phyloP scores from a whole-genome alignment of 2,888 invertebrate species.

The Aricia artaxerxes region DNA sequence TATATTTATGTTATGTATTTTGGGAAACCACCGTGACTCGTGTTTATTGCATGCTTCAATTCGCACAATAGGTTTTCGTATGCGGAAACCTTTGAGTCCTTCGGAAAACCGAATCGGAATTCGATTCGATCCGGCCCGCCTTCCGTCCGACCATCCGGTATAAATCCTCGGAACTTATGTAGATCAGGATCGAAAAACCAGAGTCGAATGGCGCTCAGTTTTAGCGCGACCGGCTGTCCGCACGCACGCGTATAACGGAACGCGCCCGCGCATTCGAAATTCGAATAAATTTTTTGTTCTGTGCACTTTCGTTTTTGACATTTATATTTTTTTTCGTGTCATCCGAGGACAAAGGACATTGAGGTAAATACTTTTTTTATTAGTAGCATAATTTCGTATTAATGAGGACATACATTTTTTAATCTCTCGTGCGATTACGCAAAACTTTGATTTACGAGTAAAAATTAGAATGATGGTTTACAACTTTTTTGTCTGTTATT shows the following conservation, averaged over 20 bases:
- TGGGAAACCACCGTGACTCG: not conserved
- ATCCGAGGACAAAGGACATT: slow-evolving; percentile 49
- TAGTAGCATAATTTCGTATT: slow-evolving; percentile 29
- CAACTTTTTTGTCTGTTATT: slow-evolving; percentile 30
- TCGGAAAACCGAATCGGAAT: slow-evolving; percentile 36
- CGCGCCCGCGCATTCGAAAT: slow-evolving; percentile 49
- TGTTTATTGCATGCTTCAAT: not conserved
- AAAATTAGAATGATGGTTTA: slow-evolving; percentile 22
- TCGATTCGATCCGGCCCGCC: slow-evolving; percentile 44
- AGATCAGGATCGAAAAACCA: slow-evolving; percentile 48
- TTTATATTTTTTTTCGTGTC: slow-evolving; percentile 30
- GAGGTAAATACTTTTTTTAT: slow-evolving; percentile 52
- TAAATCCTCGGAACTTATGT: slow-evolving; percentile 68
- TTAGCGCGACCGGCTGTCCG: slow-evolving; percentile 62
- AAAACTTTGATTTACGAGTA: slow-evolving; percentile 17
- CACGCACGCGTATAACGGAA: slow-evolving; percentile 53
- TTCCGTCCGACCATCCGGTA: slow-evolving; percentile 61
- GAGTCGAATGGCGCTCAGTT: slow-evolving; percentile 65
- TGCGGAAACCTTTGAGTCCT: slow-evolving; percentile 32
- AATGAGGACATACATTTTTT: slow-evolving; percentile 10
- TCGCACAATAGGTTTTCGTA: not conserved
- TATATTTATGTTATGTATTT: not conserved
- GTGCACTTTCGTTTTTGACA: slow-evolving; percentile 47
- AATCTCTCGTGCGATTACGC: not conserved
- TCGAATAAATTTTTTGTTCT: slow-evolving; percentile 49